A percentile compares a stretch with the other conserved stretches of the same genome.
Conservation (phyloP, 1,140 invertebrate genomes). For the Penaeus japonicus region DNA sequence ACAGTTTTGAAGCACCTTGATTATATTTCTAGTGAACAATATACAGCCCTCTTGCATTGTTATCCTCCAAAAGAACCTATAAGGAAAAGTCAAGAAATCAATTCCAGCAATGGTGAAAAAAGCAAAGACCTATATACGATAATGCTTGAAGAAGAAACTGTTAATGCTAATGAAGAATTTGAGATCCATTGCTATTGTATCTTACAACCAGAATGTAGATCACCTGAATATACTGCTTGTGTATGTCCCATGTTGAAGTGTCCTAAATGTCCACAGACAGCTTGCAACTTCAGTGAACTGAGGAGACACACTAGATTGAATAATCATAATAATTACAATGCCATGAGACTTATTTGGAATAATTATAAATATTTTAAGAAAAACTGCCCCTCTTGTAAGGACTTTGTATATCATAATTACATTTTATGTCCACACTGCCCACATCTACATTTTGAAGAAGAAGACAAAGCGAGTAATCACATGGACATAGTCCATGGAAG, state of each 20-base stretch:
- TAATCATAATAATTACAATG: slow-evolving; percentile 16
- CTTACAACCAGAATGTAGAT: not conserved
- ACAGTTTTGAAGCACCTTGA: slow-evolving; percentile 8
- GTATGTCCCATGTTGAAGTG: slow-evolving; percentile 40
- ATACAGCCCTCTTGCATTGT: not conserved
- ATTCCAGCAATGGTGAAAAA: not conserved
- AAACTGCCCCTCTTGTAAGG: slow-evolving; percentile 11
- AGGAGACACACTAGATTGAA: slow-evolving; percentile 24
- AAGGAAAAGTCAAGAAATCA: not conserved
- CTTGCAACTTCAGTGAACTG: slow-evolving; percentile 11
- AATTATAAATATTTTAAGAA: slow-evolving; percentile 40
- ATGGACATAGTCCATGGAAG: slow-evolving; percentile 25
- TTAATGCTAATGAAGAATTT: not conserved
- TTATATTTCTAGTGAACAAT: not conserved
- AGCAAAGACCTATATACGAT: too few species aligned
- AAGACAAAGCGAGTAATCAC: slow-evolving; percentile 9
- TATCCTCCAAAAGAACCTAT: not conserved
- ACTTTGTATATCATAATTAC: not conserved
- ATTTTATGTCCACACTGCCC: slow-evolving; percentile 38
- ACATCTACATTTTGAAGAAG: slow-evolving; percentile 27
- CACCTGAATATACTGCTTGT: not conserved
- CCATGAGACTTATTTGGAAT: slow-evolving; percentile 14
- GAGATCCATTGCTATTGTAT: slow-evolving; percentile 26
- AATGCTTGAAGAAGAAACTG: not conserved
- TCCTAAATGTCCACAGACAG: slow-evolving; percentile 20